phyloP scores from a whole-genome alignment of 2,888 invertebrate species.

The Rapana venosa region DNA sequence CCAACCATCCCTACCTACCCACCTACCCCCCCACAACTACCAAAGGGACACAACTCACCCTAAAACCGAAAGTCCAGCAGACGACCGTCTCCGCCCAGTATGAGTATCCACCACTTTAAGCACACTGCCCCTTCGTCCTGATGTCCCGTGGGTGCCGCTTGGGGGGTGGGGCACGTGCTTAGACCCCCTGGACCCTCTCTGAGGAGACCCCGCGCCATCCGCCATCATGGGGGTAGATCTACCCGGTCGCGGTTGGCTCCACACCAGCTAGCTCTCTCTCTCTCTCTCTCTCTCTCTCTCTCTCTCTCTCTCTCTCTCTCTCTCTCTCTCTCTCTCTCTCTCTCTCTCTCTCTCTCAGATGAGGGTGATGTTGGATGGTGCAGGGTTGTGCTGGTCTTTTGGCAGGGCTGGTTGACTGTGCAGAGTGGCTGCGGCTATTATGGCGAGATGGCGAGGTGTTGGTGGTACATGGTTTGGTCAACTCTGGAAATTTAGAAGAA shows the following conservation, averaged over 20 bases:
- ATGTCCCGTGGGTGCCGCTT: not conserved
- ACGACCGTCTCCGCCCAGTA: not conserved
- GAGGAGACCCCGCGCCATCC: not conserved
- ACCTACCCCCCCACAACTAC: not conserved
- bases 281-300: slow-evolving; percentile 9
- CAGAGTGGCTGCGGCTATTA: too few relatives aligned
- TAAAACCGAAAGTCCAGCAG: not conserved
- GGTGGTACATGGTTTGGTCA: too few relatives aligned
- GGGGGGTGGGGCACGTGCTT: slow-evolving; percentile 8
- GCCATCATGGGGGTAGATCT: not conserved
- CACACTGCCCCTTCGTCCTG: not conserved
- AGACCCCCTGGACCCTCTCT: not conserved
- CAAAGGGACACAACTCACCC: not conserved
- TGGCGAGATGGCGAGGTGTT: too few relatives aligned
- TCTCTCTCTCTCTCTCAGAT: not conserved
- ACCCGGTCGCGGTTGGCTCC: not conserved
- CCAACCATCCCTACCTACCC: too few relatives aligned
- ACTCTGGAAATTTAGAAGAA: too few relatives aligned
- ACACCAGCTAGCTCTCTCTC: not conserved
- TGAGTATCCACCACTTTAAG: slow-evolving; percentile 3
- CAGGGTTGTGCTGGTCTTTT: too few relatives aligned
- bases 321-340: not conserved
- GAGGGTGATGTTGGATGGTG: too few relatives aligned
- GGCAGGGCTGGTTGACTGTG: too few relatives aligned
- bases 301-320: not conserved